Evolutionary conservation across 2,888 invertebrate genomes (phyloP), one percentile per base, ranked within the genome.

Genomic region (Eumerus sabulonum): DNA sequence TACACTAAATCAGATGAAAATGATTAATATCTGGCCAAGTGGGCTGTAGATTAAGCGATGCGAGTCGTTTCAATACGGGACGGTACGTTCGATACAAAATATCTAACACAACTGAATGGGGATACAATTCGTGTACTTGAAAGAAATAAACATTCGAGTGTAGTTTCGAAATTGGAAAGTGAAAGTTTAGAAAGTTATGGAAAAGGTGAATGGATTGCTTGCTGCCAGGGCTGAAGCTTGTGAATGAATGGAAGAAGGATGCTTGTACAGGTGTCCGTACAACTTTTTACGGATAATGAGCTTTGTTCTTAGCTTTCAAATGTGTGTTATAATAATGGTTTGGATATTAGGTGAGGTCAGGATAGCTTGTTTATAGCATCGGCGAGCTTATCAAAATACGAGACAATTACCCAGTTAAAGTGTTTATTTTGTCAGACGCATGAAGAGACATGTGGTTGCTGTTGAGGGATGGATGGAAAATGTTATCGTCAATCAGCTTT

Each of bases 61-160:
- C 40, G 44, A 53, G 36, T 19, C 77, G 40, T 50, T 40, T 72
- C n/a, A 14, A 19, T 14, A 56, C 19, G 40, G 18, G 11, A 51
- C 13, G 47, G 51, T 63, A 59, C 50, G 53, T 73, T 73, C 77
- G 44, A 44, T 63, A 63, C 62, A 77, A 77, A 77, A 73, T 73
- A 48, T 68, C 77, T 53, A 67, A 77, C 67, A 50, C 77, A 54
- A 77, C 77, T 77, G 67, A 77, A 53, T 50, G 62, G 59, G 14
- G 50, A 48, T 11, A 13, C 12, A 17, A 35, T 48, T 59, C 59
- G 53, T 59, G 50, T 70, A 44, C 53, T 70, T 64, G 63, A 53
- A 63, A n/a, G n/a, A 77, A 73, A 77, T 59, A 77, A 77, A 77
- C 73, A 77, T 48, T 44, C 17, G 36, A 38, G 57, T 57, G 17